A percentile compares a stretch with the other conserved stretches of the same genome.
phyloP scores from a whole-genome alignment of 2,888 invertebrate genomes.

The Tenodera sinensis region DNA sequence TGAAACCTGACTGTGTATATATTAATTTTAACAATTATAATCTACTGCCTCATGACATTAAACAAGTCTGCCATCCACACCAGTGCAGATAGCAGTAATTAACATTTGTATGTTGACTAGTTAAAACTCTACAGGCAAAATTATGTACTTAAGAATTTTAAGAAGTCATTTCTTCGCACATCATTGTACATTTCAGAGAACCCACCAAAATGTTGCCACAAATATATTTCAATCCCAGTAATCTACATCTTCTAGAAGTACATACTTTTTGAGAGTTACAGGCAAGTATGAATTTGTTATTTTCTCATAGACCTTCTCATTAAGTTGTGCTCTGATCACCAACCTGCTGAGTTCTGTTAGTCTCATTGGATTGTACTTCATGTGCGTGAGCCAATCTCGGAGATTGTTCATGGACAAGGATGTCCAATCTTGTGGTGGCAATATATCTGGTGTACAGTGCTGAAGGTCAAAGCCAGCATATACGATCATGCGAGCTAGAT shows the following conservation, averaged over 20 bases:
- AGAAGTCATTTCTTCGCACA: neutral
- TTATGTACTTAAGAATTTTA: neutral
- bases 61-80: too few species aligned
- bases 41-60: too few species aligned
- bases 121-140: neutral
- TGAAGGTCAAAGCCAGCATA: conserved; percentile 44
- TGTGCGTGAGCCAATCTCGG: conserved; percentile 46
- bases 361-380: conserved; percentile 50
- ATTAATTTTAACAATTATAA: too few species aligned
- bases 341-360: conserved; percentile 58
- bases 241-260: conserved; percentile 53
- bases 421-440: conserved; percentile 23
- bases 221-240: conserved; percentile 28
- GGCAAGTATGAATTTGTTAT: conserved; percentile 55
- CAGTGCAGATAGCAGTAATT: neutral
- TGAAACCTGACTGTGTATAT: too few species aligned
- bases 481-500: conserved; percentile 42
- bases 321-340: conserved; percentile 49
- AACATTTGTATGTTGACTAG: neutral
- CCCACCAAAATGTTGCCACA: neutral
- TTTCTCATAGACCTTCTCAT: conserved; percentile 42
- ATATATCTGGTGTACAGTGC: conserved; percentile 22
- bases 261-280: conserved; percentile 52
- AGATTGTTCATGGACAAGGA: conserved; percentile 40
- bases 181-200: too few species aligned